A percentile compares a stretch with the other conserved stretches of the same genome.
phyloP scores from a whole-genome alignment of 2,113 vertebrate genomes.

The Oophaga pumilio region DNA sequence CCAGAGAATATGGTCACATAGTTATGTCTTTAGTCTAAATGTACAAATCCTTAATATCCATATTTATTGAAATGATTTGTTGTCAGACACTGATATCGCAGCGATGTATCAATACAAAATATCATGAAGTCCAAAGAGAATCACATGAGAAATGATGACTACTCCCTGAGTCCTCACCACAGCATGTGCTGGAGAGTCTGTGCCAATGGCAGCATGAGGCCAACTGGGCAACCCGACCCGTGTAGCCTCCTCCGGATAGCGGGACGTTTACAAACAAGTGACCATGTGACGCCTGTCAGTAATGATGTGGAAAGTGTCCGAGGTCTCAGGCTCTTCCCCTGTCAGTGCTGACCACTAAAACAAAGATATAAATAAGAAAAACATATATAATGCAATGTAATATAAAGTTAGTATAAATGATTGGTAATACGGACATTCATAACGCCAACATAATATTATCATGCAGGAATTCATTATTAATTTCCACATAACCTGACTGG shows the following conservation, averaged over 20 bases:
- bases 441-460: no score
- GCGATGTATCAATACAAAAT: not conserved
- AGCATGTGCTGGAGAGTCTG: not conserved
- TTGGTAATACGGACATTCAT: no score
- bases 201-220: not conserved
- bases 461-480: no score
- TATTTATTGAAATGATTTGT: not conserved
- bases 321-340: no score
- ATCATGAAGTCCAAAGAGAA: not conserved
- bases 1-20: not conserved
- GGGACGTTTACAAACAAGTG: no score
- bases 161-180: not conserved
- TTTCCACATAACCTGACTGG: no score
- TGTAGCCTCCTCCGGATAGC: not conserved
- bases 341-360: not conserved
- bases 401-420: no score
- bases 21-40: not conserved
- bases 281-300: not conserved
- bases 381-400: no score
- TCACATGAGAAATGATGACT: no score
- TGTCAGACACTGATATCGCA: not conserved
- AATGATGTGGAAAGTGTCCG: no score
- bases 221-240: not conserved
- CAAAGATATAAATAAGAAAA: no score
- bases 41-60: not conserved